Conservation (phyloP, 2,797 vertebrate genomes). For the Rallus crepitans region DNA sequence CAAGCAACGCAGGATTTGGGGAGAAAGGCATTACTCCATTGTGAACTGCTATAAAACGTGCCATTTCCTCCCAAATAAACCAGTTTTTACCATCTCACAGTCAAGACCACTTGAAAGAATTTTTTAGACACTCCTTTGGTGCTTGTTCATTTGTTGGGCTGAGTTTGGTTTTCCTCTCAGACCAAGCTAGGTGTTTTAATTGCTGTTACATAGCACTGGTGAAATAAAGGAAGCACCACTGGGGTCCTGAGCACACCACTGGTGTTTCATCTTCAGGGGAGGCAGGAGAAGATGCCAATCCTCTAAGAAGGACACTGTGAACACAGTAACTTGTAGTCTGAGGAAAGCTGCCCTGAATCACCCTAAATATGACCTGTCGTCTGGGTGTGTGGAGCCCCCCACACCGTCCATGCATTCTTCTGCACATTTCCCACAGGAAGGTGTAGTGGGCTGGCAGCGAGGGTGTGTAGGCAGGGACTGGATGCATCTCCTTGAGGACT, state of each 20-base stretch:
- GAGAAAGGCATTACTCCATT: not conserved
- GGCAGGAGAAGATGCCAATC: not conserved
- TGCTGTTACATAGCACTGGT: not conserved
- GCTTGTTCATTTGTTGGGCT: not conserved
- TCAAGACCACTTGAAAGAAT: not conserved
- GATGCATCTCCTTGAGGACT: not conserved
- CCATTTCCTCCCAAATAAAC: not conserved
- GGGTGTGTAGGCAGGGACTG: fast-evolving
- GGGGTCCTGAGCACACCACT: not conserved
- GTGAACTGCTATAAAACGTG: not conserved
- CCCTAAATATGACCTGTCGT: not conserved
- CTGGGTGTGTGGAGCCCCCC: no score
- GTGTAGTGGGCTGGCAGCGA: fast-evolving
- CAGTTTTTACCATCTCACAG: not conserved
- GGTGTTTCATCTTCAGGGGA: not conserved
- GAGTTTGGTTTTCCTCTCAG: not conserved
- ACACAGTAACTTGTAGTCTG: not conserved
- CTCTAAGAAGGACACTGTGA: not conserved
- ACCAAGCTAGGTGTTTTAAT: not conserved
- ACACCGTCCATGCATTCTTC: not conserved
- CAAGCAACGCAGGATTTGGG: not conserved
- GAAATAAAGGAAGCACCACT: not conserved
- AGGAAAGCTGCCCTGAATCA: not conserved
- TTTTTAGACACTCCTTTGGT: not conserved
- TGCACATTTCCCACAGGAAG: not conserved